Evolutionary conservation across 2,113 vertebrate species (phyloP), one percentile per base, ranked within the genome.

Genomic region (Psettodes erumei): DNA sequence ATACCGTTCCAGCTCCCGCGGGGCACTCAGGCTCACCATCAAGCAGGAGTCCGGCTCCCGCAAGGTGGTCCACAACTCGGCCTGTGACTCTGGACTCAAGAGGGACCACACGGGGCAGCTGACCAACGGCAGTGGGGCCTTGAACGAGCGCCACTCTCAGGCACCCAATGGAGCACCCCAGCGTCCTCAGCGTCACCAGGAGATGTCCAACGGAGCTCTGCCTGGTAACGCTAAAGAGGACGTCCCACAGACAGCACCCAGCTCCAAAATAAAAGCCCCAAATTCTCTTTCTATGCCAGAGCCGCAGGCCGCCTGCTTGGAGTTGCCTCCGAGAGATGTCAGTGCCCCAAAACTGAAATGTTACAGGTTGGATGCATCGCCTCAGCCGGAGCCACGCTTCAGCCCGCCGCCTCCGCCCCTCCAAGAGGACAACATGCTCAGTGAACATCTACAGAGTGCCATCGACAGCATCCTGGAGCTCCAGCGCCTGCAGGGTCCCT

Each of bases 381-480:
- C 80, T 15, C 64, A 2, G 50, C 51, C 45, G 8, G 80, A 88
- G 83, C 85, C 75, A 42, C 67, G 21, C 21, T 71, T 71, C 64
- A 82, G 72, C 56, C 79, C 82, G 6, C 67, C 59, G 1, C 74
- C 81, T 0, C 71, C 64, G 0, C 66, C 82, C 11, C 85, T 85
- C 42, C 91, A 89, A 33, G 93, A 95, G 69, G 94, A 95, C 81
- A 89, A 83, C 77, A 86, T 92, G 73, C 93, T 95, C 66, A 95
- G 86, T 1, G 93, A 95, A 83, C 93, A 95, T 45, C 91, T 95
- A 5, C 94, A 95, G 91, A 95, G 94, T 33, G 94, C 94, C 73
- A 95, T 95, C 59, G 92, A 95, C 93, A 95, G 94, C 91, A 95
- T 95, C 77, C 86, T 95, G 86, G 94, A 95, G 76, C 92, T 95